A percentile compares a stretch with the other conserved stretches of the same genome.
These are phyloP conservation scores for Limonius californicus DNA, from an alignment of 1,140 invertebrate genomes.

Conservation along the genomic window DNA sequence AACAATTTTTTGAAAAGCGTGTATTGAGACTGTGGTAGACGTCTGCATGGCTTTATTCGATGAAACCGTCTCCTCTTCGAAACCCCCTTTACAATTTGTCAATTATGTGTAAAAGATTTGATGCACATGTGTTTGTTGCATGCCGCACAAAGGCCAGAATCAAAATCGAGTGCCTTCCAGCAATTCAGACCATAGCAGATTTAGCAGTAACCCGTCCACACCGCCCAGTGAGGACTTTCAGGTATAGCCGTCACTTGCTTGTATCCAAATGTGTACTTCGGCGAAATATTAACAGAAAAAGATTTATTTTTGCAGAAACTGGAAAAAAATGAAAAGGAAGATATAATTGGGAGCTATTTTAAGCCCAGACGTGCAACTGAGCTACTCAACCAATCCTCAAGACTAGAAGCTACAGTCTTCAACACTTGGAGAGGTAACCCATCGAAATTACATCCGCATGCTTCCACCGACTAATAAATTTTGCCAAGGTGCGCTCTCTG, in stretches of 20 bases:
- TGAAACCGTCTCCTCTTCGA: background rate
- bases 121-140: slow-evolving; percentile 31
- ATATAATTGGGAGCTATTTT: slow-evolving; percentile 69
- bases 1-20: slow-evolving; percentile 13
- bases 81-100: background rate
- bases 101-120: background rate
- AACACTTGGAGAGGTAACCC: slow-evolving; percentile 54
- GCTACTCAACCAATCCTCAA: slow-evolving; percentile 51
- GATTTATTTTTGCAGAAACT: slow-evolving; percentile 51
- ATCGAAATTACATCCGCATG: too few relatives aligned
- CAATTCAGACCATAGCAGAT: slow-evolving; percentile 22
- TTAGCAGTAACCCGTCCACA: slow-evolving; percentile 23
- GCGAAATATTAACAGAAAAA: background rate
- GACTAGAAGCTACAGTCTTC: slow-evolving; percentile 49
- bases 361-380: slow-evolving; percentile 62
- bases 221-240: slow-evolving; percentile 16
- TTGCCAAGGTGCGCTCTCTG: slow-evolving; percentile 22
- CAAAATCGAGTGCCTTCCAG: slow-evolving; percentile 32
- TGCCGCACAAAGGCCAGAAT: slow-evolving; percentile 34
- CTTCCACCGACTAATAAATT: too few relatives aligned
- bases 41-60: slow-evolving; percentile 7
- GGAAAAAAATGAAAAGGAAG: slow-evolving; percentile 56
- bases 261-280: too few relatives aligned
- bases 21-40: background rate
- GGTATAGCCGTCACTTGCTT: too few relatives aligned